Base-by-base conservation (phyloP, 1,140 invertebrate species). In the Philopotamus ludificatus region DNA sequence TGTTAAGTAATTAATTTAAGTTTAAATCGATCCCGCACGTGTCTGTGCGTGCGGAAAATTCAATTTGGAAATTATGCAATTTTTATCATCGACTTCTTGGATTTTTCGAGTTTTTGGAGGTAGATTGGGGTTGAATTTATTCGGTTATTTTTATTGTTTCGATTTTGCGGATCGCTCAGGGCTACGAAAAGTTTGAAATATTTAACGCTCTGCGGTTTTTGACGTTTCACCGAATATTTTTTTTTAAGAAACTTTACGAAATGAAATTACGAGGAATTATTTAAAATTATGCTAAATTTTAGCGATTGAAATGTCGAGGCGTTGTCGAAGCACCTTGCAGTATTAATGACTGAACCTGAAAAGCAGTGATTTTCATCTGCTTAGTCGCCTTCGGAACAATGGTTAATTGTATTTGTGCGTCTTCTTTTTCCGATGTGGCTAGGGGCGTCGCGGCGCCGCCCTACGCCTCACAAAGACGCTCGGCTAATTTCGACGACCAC, bases 131-230 rank as follows among this genome's bases (percentile, higher is more conserved):
- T 7, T 16, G 18, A 9, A 47, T 9, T 47, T 47, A 47, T 9
- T 47, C 15, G 44, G 8, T 47, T 47, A 7, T 12, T 47, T 20
- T 15, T 12, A 12, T 16, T 20, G 4, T 12, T 3, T 47, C 44
- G 8, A 47, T 7, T 15, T 8, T 15, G 18, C 44, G 10, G 10
- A 9, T 4, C 10, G 44, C 4, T 47, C 44, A 16, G 4, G 15
- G 44, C 10, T 47, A 16, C 18, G 8, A 16, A 16, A 39, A 58
- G 28, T 58, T 58, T 39, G 39, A 26, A 58, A 58, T 58, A 58
- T 58, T 58, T 58, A 44, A 58, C 39, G 55, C 55, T 58, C 45
- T 58, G 55, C 21, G 55, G 55, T 42, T 58, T 51, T 41, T 28
- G 41, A 1, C 28, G 41, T 39, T 58, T 18, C 16, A 18, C 41